Evolutionary conservation across 2,113 vertebrate species (phyloP).

Genomic region (Festucalex cinctus): DNA sequence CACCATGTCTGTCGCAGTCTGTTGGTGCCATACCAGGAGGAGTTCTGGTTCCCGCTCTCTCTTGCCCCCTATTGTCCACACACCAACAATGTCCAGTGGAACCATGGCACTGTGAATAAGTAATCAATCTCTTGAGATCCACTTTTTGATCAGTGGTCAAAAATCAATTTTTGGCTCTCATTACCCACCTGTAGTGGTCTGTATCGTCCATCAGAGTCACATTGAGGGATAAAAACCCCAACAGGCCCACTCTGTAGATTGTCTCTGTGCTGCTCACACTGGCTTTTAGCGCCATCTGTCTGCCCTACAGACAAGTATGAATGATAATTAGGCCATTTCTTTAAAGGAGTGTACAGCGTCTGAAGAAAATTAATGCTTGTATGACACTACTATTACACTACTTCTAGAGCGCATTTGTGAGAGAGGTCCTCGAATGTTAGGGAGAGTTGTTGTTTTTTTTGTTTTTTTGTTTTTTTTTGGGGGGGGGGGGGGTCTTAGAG

Average conservation of each 20-base stretch:
- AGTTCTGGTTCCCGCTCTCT: conserved; percentile 71
- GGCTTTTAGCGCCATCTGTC: conserved; percentile 54
- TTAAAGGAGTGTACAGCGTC: background rate
- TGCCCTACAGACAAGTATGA: conserved; percentile 51
- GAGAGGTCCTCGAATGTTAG: background rate
- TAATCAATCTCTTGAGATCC: background rate
- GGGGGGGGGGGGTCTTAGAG: too few relatives aligned
- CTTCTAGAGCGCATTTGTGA: too few relatives aligned
- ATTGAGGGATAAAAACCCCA: conserved; percentile 76
- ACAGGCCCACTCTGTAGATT: conserved; percentile 46
- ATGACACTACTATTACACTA: too few relatives aligned
- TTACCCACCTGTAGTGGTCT: conserved; percentile 58
- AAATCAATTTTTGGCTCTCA: background rate
- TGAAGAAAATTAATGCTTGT: background rate
- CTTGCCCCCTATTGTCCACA: conserved; percentile 67
- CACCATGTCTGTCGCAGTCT: conserved; percentile 72
- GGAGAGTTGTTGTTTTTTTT: too few relatives aligned
- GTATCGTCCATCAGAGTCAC: conserved; percentile 76
- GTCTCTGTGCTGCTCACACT: conserved; percentile 75
- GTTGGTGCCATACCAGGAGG: conserved; percentile 49
- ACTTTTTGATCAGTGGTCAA: background rate
- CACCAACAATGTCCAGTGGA: conserved; percentile 81
- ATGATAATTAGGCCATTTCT: background rate
- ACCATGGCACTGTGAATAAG: conserved; percentile 68
- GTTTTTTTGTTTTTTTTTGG: too few relatives aligned